Percentiles rank a stretch among this genome's conserved stretches.
Conservation (phyloP, 2,113 vertebrate species). For the Puma concolor region DNA sequence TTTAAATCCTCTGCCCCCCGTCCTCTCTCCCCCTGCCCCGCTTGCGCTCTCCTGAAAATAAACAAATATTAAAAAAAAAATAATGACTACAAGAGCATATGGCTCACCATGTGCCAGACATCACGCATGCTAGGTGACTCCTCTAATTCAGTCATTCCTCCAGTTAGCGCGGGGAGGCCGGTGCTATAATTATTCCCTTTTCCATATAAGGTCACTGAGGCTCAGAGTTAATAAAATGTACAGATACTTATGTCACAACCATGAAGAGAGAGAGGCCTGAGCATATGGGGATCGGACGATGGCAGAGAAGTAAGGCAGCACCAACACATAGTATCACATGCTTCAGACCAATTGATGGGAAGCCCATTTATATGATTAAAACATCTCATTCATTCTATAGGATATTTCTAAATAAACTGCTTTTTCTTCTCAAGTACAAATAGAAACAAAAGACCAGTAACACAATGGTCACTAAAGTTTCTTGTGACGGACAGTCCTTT, state of each 20-base stretch:
- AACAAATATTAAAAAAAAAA: no score
- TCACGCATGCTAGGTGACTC: rapidly evolving
- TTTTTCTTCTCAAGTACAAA: not conserved
- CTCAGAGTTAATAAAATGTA: not conserved
- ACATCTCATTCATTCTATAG: not conserved
- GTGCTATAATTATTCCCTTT: rapidly evolving
- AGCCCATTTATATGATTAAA: not conserved
- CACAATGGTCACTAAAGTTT: not conserved
- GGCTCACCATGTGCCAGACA: rapidly evolving
- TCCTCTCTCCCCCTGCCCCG: no score
- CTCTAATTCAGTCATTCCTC: not conserved
- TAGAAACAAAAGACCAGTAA: not conserved
- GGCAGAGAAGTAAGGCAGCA: not conserved
- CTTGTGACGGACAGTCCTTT: not conserved
- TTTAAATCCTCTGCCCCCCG: no score
- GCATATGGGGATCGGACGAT: not conserved
- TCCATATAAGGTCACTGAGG: not conserved
- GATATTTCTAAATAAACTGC: not conserved
- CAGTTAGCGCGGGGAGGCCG: rapidly evolving
- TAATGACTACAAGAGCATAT: not conserved
- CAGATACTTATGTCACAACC: not conserved
- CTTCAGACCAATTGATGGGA: not conserved
- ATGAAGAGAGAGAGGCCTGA: not conserved
- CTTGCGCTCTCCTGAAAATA: no score
- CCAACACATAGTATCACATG: not conserved